Conservation (phyloP, 2,797 vertebrate genomes). For the Coranthus polyacanthus region DNA sequence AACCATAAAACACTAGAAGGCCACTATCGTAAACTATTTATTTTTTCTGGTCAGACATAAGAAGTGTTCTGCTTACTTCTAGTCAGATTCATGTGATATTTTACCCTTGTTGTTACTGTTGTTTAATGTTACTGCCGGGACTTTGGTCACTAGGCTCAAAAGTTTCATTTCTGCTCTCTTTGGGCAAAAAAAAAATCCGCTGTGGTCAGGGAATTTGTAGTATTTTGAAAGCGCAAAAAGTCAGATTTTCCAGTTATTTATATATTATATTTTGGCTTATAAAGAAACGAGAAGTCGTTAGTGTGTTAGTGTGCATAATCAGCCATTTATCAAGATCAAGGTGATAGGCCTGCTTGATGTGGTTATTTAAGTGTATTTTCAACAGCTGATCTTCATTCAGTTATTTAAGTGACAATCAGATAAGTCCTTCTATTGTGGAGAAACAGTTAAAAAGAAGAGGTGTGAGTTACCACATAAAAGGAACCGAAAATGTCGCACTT, state of each 20-base stretch:
- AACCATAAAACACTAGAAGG: neutral
- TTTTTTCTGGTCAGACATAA: neutral
- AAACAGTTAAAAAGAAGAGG: neutral
- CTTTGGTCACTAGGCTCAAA: too few species aligned
- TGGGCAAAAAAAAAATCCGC: neutral
- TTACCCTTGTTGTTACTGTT: neutral
- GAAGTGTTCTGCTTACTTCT: neutral
- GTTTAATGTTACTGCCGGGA: neutral
- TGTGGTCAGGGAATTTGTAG: constrained; percentile 12
- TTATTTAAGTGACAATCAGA: neutral
- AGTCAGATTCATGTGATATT: neutral
- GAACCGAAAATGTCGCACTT: constrained; percentile 14
- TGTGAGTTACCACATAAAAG: neutral
- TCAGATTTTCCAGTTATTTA: neutral
- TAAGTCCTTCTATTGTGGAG: neutral
- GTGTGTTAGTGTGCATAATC: too few species aligned
- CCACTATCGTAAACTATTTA: neutral
- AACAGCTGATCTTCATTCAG: neutral
- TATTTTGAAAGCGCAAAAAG: constrained; percentile 28
- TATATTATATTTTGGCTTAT: neutral
- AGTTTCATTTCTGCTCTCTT: constrained; percentile 38
- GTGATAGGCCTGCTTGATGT: neutral
- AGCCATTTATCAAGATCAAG: too few species aligned
- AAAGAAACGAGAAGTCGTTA: too few species aligned
- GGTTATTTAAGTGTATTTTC: neutral